Percentiles rank a stretch among this genome's conserved stretches.
phyloP scores from a whole-genome alignment of 2,888 invertebrate species.

The Epirrita christyi region DNA sequence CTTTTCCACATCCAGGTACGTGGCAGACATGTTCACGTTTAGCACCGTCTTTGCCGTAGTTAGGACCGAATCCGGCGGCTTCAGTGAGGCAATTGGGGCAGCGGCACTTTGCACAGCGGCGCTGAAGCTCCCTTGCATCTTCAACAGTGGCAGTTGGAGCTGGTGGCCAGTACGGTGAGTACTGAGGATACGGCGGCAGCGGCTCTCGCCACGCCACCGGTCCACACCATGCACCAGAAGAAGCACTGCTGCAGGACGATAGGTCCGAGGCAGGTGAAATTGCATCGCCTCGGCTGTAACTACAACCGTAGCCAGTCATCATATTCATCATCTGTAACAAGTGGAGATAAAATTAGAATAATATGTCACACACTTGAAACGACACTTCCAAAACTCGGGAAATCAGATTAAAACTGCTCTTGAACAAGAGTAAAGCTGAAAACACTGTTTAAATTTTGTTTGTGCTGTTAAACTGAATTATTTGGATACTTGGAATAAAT shows the following conservation, averaged over 20 bases:
- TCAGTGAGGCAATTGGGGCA: slow-evolving; percentile 93
- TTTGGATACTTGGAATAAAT: slow-evolving; percentile 19
- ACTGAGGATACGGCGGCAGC: slow-evolving; percentile 74
- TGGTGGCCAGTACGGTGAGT: slow-evolving; percentile 79
- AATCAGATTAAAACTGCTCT: neutral
- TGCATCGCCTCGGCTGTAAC: slow-evolving; percentile 80
- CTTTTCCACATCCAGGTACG: slow-evolving; percentile 93
- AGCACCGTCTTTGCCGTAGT: slow-evolving; percentile 89
- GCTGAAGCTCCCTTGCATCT: slow-evolving; percentile 84
- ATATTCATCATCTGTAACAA: slow-evolving; percentile 77
- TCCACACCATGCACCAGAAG: slow-evolving; percentile 70
- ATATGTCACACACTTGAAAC: slow-evolving; percentile 4
- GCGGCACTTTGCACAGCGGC: slow-evolving; percentile 90
- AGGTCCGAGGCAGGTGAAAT: slow-evolving; percentile 76
- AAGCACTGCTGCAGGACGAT: slow-evolving; percentile 76
- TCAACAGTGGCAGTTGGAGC: slow-evolving; percentile 69
- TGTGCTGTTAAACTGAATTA: slow-evolving; percentile 8
- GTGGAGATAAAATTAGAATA: slow-evolving; percentile 18
- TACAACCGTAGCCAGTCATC: slow-evolving; percentile 74
- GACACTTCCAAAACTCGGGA: neutral
- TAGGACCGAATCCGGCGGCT: slow-evolving; percentile 90
- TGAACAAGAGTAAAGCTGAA: slow-evolving; percentile 2
- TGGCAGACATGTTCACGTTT: slow-evolving; percentile 95
- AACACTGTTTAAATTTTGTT: neutral
- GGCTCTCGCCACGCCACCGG: slow-evolving; percentile 70